Evolutionary conservation across 2,797 vertebrate genomes (phyloP).

Genomic region (Muscicapa comitata): DNA sequence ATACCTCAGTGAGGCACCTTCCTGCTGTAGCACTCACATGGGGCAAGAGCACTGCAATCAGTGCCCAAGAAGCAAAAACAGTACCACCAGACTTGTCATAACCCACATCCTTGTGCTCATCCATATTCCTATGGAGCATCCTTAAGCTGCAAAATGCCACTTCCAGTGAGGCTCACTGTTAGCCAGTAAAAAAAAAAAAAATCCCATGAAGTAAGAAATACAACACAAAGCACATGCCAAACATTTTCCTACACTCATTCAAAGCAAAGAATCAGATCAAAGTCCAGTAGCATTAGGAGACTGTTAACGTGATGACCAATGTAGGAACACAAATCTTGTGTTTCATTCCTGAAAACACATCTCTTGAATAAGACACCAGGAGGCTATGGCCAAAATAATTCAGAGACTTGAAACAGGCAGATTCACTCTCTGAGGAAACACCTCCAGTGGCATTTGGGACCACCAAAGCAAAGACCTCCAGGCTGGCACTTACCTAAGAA

Average conservation of each 20-base stretch:
- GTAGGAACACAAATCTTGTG: not conserved
- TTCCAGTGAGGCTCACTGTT: not conserved
- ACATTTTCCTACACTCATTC: not conserved
- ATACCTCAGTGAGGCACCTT: not conserved
- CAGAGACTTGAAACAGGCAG: not conserved
- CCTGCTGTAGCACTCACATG: rapidly evolving
- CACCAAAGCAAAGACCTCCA: not conserved
- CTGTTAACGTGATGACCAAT: not conserved
- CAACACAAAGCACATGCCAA: not conserved
- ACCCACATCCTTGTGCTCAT: not conserved
- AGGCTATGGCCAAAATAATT: not conserved
- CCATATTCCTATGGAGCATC: not conserved
- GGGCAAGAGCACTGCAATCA: not conserved
- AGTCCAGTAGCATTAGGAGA: not conserved
- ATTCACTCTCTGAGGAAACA: not conserved
- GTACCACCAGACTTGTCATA: not conserved
- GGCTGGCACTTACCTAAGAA: not conserved
- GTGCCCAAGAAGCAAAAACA: not conserved
- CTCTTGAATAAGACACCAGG: not conserved
- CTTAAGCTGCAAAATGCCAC: not conserved
- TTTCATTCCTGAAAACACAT: not conserved
- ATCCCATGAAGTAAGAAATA: not conserved
- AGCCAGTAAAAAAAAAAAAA: not conserved
- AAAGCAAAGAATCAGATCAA: not conserved
- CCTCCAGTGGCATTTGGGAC: not conserved